Evolutionary conservation across 2,113 vertebrate genomes (phyloP).

Genomic region (Agelaius tricolor): DNA sequence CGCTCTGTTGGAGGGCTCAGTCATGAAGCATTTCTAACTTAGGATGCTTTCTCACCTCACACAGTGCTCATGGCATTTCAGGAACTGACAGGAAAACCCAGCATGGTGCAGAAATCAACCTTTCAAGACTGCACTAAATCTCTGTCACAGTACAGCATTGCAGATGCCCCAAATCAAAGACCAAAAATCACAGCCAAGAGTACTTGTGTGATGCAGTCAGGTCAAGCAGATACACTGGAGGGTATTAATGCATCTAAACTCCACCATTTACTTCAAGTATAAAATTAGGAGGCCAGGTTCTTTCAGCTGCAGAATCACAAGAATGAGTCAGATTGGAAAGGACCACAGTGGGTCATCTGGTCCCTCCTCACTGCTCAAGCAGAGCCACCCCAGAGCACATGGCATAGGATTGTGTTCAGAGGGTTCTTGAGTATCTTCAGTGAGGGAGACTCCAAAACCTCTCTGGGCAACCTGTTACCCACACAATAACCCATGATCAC

Average conservation of each 20-base stretch:
- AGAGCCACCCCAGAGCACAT: neutral
- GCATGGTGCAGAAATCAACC: neutral
- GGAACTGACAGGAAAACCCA: neutral
- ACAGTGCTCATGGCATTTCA: neutral
- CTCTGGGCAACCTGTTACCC: neutral
- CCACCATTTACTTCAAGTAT: neutral
- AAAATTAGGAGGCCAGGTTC: neutral
- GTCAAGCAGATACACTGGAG: neutral
- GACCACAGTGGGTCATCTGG: neutral
- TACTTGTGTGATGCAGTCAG: accelerated
- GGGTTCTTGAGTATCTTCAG: neutral
- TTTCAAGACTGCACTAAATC: neutral
- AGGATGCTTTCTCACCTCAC: neutral
- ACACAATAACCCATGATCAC: neutral
- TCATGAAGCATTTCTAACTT: neutral
- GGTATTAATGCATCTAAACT: neutral
- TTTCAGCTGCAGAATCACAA: neutral
- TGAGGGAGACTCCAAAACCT: neutral
- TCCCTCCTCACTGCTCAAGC: neutral
- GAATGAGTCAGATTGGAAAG: neutral
- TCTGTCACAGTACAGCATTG: neutral
- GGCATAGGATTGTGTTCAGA: neutral
- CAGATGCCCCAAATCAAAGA: neutral
- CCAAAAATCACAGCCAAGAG: neutral
- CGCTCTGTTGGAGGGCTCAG: neutral